Percentiles rank a stretch among this genome's conserved stretches.
Evolutionary conservation across 2,113 vertebrate genomes (phyloP).

Genomic region (Bubo scandiacus): DNA sequence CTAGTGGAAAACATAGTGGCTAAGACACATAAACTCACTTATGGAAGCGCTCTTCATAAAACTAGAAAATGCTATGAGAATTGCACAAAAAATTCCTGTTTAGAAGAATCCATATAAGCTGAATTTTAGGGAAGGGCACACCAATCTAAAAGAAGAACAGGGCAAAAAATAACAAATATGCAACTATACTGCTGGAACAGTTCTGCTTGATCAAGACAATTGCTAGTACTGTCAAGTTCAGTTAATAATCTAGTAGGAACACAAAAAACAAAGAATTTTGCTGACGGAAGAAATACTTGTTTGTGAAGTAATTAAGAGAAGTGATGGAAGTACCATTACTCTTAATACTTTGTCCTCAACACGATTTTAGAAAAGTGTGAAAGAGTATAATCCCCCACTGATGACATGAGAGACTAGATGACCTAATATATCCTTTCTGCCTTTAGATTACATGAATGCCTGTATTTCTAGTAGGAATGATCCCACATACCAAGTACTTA

Average conservation of each 20-base stretch:
- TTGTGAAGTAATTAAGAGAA: background rate
- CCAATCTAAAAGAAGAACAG: background rate
- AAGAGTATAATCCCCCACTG: background rate
- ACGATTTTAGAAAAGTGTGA: background rate
- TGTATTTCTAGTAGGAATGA: slow-evolving; percentile 17
- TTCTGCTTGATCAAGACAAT: background rate
- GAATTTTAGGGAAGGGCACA: background rate
- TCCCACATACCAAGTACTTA: slow-evolving; percentile 13
- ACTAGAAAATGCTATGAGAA: background rate
- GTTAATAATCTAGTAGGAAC: background rate
- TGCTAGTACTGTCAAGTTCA: background rate
- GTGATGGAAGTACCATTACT: accelerated
- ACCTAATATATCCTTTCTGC: background rate
- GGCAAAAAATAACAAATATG: background rate
- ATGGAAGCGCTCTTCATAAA: background rate
- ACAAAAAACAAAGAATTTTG: background rate
- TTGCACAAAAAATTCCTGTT: background rate
- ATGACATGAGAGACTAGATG: background rate
- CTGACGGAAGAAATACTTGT: background rate
- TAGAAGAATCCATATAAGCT: background rate
- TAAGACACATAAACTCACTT: background rate
- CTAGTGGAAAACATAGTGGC: background rate
- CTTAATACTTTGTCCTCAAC: background rate
- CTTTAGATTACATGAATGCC: background rate
- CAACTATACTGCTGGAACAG: background rate